Conservation (phyloP, 2,797 vertebrate genomes). For the Hemitrygon akajei region DNA sequence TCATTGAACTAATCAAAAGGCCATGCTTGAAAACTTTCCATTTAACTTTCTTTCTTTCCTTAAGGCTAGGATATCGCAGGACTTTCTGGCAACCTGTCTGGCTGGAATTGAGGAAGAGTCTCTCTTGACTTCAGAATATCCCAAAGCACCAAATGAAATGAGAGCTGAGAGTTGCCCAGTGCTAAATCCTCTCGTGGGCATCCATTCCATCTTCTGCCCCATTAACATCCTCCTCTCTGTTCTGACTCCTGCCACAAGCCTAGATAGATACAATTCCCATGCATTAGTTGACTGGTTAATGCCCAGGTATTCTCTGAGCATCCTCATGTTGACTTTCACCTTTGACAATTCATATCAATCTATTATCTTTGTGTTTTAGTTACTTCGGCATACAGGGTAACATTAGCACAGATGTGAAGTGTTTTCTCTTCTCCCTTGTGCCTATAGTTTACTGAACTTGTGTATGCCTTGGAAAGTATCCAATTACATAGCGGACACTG, state of each 20-base stretch:
- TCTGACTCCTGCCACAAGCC: neutral
- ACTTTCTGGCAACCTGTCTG: neutral
- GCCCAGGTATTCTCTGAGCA: neutral
- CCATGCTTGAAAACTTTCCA: neutral
- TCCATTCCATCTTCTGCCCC: neutral
- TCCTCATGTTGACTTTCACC: constrained; percentile 10
- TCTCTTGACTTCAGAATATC: neutral
- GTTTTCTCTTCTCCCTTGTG: neutral
- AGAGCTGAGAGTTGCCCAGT: neutral
- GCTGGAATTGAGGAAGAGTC: neutral
- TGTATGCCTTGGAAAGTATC: constrained; percentile 33
- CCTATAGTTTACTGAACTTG: constrained; percentile 29
- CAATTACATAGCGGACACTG: constrained; percentile 20
- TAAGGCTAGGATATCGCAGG: neutral
- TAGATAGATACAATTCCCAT: neutral
- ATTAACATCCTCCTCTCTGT: neutral
- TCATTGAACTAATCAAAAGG: neutral
- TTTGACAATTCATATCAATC: constrained; percentile 4
- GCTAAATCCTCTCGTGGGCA: neutral
- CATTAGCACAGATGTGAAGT: constrained; percentile 24
- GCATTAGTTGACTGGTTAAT: neutral
- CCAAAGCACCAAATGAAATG: neutral
- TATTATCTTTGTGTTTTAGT: constrained; percentile 22
- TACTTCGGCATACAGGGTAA: constrained; percentile 8
- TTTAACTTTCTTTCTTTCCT: neutral